These are phyloP conservation scores for Cylloceria caligata DNA, from an alignment of 2,888 invertebrate species.

Conservation along the genomic window DNA sequence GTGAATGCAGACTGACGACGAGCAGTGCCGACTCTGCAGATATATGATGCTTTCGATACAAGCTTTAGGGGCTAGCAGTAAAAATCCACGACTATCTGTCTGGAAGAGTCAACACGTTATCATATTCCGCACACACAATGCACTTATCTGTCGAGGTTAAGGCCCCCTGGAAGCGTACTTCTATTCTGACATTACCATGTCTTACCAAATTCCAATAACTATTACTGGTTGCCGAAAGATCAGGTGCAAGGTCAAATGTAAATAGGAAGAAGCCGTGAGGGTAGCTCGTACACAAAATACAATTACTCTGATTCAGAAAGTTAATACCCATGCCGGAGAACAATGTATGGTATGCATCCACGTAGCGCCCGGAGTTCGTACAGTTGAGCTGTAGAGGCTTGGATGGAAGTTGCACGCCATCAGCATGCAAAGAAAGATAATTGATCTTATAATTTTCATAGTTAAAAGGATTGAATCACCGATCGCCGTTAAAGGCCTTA, in stretches of 20 bases:
- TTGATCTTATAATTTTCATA: neutral
- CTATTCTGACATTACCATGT: no score
- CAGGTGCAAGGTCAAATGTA: neutral
- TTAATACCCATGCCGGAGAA: no score
- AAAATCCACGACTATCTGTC: no score
- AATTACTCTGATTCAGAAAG: neutral
- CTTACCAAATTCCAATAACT: no score
- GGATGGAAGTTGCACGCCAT: neutral
- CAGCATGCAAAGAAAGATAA: neutral
- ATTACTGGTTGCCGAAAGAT: neutral
- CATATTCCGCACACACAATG: no score
- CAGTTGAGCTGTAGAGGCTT: neutral
- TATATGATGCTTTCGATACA: no score
- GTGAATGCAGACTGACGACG: no score
- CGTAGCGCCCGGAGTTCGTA: neutral
- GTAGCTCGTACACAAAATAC: neutral
- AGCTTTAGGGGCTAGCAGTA: no score
- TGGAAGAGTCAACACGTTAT: no score
- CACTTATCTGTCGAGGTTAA: no score
- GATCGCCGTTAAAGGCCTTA: constrained; percentile 18
- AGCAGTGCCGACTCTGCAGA: no score
- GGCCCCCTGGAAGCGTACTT: no score
- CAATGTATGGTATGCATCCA: constrained; percentile 61
- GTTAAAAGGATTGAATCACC: neutral
- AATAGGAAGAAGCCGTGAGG: neutral